These are phyloP conservation scores for Bovichtus variegatus DNA, from an alignment of 2,797 vertebrate species.

Conservation along the genomic window DNA sequence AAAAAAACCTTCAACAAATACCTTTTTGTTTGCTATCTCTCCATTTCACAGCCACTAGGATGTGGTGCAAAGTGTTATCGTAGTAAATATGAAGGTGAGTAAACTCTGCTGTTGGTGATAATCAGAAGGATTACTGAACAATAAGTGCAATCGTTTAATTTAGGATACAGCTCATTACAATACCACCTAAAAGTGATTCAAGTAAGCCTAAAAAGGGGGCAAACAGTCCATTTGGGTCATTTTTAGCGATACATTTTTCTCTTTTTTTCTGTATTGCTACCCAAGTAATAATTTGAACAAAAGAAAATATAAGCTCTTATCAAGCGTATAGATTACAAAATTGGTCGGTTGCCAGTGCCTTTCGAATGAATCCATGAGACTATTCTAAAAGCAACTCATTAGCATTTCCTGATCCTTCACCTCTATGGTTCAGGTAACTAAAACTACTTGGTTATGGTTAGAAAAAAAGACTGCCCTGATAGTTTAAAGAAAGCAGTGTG, in stretches of 20 bases:
- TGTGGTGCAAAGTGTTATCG: slow-evolving; percentile 18
- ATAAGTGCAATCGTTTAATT: slow-evolving; percentile 9
- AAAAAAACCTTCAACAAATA: slow-evolving; percentile 61
- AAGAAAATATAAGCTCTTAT: neutral
- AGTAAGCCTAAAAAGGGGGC: neutral
- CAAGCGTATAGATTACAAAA: neutral
- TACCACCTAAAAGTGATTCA: neutral
- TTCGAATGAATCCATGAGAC: neutral
- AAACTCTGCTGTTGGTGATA: slow-evolving; percentile 7
- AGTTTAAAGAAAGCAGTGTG: neutral
- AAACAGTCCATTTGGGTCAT: neutral
- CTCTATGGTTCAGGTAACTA: neutral
- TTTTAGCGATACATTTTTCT: too few species aligned
- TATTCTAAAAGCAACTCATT: neutral
- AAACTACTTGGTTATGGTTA: neutral
- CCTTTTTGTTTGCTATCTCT: slow-evolving; percentile 67
- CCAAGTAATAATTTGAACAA: too few species aligned
- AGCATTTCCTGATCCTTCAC: neutral
- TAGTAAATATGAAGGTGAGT: slow-evolving; percentile 39
- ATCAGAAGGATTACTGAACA: slow-evolving; percentile 6
- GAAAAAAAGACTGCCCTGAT: neutral
- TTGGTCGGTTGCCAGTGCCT: neutral
- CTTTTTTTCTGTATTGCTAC: too few species aligned
- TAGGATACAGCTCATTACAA: neutral
- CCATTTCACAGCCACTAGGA: slow-evolving; percentile 45